These are phyloP conservation scores for Nannoperca australis DNA, from an alignment of 2,797 vertebrate species.

Conservation along the genomic window DNA sequence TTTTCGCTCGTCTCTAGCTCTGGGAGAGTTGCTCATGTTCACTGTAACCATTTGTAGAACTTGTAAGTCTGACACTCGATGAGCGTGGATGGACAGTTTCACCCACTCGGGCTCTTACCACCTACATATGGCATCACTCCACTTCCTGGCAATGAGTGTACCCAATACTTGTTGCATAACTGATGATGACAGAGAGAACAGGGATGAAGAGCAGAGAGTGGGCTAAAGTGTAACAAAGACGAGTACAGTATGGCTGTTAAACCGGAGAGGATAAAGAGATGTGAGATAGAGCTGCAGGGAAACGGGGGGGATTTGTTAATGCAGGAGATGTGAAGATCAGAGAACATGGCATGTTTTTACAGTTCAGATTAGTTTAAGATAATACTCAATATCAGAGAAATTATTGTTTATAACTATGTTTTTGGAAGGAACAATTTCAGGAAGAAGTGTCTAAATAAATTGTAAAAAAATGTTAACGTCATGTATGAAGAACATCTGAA, in stretches of 20 bases:
- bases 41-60: constrained; percentile 44
- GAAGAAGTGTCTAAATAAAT: background rate
- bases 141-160: constrained; percentile 62
- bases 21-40: constrained; percentile 47
- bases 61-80: constrained; percentile 59
- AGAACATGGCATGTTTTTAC: background rate
- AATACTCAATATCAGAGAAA: background rate
- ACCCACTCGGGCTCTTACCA: constrained; percentile 66
- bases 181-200: constrained; percentile 57
- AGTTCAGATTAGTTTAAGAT: background rate
- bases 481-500: background rate
- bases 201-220: constrained; percentile 63
- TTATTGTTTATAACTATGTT: background rate
- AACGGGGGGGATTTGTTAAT: too few species aligned
- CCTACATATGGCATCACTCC: constrained; percentile 69
- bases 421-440: constrained; percentile 2
- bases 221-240: constrained; percentile 57
- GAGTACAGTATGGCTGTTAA: constrained; percentile 31
- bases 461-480: too few species aligned
- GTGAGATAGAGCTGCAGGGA: too few species aligned
- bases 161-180: constrained; percentile 73
- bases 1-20: constrained; percentile 44
- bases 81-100: constrained; percentile 63
- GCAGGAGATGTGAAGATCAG: too few species aligned
- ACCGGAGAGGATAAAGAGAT: background rate